Conservation (phyloP, 2,888 invertebrate genomes). For the Hanleya hanleyi region DNA sequence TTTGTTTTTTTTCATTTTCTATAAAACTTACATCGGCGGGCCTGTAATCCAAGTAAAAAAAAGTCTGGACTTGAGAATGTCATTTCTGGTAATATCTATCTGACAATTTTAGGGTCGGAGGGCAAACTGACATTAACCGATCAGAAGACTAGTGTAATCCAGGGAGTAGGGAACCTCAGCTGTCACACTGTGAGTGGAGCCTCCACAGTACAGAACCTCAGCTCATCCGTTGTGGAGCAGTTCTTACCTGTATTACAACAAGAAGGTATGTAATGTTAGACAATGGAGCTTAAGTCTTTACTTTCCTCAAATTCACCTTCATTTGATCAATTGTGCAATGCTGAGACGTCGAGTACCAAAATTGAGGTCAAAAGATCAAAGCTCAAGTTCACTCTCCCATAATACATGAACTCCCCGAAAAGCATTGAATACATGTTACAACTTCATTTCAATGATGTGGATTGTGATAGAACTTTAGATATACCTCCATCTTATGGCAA, state of each 20-base stretch:
- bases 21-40: background rate
- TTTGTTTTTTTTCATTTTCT: background rate
- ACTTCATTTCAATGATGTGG: too few relatives aligned
- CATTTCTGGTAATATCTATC: background rate
- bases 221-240: conserved; percentile 79
- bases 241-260: conserved; percentile 86
- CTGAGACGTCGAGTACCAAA: too few relatives aligned
- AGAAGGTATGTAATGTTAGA: conserved; percentile 77
- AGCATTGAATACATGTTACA: too few relatives aligned
- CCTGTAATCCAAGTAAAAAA: too few relatives aligned
- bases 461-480: too few relatives aligned
- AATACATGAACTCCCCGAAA: too few relatives aligned
- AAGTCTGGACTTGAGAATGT: background rate
- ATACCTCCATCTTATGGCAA: too few relatives aligned
- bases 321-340: too few relatives aligned
- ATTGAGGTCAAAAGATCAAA: too few relatives aligned
- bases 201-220: conserved; percentile 77
- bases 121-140: conserved; percentile 92
- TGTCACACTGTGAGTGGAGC: conserved; percentile 80
- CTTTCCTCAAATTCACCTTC: too few relatives aligned
- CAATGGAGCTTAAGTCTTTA: too few relatives aligned
- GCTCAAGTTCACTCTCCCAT: too few relatives aligned
- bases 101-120: conserved; percentile 78
- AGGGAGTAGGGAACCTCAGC: conserved; percentile 83
- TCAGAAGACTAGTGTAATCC: conserved; percentile 89